phyloP scores from a whole-genome alignment of 2,888 invertebrate genomes.

The Pimpla rufipes region DNA sequence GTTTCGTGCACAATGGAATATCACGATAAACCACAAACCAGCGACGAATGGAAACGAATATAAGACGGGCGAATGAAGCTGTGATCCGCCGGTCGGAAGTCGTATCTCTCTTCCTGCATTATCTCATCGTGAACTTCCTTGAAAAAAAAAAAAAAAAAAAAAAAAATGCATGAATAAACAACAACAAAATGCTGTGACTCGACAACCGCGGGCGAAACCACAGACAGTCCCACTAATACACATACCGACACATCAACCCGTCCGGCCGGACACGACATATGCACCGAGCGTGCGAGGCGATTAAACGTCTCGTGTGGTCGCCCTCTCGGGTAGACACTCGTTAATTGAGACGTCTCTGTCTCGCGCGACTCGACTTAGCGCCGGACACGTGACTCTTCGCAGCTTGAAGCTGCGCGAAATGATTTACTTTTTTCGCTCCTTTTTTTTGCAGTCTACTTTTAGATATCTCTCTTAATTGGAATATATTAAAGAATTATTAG shows the following conservation, averaged over 20 bases:
- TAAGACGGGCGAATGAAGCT: constrained; percentile 45
- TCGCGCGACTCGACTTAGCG: constrained; percentile 23
- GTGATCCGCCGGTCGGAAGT: constrained; percentile 22
- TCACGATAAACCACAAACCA: constrained; percentile 65
- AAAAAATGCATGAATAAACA: too few relatives aligned
- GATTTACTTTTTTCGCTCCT: background rate
- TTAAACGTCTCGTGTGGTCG: constrained; percentile 48
- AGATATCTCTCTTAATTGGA: too few relatives aligned
- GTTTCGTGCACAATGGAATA: constrained; percentile 62
- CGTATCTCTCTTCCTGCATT: constrained; percentile 49
- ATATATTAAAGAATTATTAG: too few relatives aligned
- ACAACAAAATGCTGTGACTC: constrained; percentile 6
- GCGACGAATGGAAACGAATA: constrained; percentile 65
- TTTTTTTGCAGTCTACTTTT: background rate
- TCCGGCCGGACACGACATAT: constrained; percentile 22
- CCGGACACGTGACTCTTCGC: constrained; percentile 6
- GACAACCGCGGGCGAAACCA: constrained; percentile 51
- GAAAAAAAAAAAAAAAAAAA: constrained; percentile 11
- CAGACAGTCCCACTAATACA: constrained; percentile 61
- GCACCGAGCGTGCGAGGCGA: constrained; percentile 8
- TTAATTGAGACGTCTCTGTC: constrained; percentile 79
- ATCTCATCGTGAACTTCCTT: constrained; percentile 41
- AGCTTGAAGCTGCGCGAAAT: background rate
- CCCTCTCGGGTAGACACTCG: constrained; percentile 69
- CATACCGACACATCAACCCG: constrained; percentile 53